Evolutionary conservation across 1,140 invertebrate species (phyloP).

Genomic region (Condylostylus longicornis): DNA sequence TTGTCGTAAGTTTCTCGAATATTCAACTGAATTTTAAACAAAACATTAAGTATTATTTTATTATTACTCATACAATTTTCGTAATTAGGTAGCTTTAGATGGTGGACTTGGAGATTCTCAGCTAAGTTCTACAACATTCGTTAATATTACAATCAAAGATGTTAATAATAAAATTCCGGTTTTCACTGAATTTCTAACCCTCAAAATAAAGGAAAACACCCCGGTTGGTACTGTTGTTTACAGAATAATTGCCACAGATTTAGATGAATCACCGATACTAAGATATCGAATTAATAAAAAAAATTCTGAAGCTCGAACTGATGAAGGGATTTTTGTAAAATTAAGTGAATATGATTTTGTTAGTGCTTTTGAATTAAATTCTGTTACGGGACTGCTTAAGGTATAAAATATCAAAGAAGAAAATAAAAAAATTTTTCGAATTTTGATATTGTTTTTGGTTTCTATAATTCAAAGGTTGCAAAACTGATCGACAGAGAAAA

Average conservation of each 20-base stretch:
- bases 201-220: constrained; percentile 54
- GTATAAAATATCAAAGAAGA: constrained; percentile 17
- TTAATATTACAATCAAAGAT: constrained; percentile 75
- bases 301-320: constrained; percentile 59
- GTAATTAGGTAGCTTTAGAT: constrained; percentile 52
- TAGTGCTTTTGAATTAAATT: constrained; percentile 54
- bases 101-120: constrained; percentile 71
- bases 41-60: not conserved
- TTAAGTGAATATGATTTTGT: constrained; percentile 56
- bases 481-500: constrained; percentile 66
- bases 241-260: constrained; percentile 56
- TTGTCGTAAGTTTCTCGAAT: constrained; percentile 39
- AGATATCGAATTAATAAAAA: constrained; percentile 55
- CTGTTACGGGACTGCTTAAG: constrained; percentile 55
- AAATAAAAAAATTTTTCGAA: not conserved
- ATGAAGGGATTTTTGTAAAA: constrained; percentile 57
- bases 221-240: constrained; percentile 54
- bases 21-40: not conserved
- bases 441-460: not conserved
- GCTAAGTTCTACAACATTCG: constrained; percentile 47
- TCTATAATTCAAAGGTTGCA: constrained; percentile 23
- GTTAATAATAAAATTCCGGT: constrained; percentile 81
- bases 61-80: not conserved
- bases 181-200: constrained; percentile 48
- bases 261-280: constrained; percentile 59